These are phyloP conservation scores for Tetropium fuscum DNA, from an alignment of 2,888 invertebrate genomes.

Conservation along the genomic window DNA sequence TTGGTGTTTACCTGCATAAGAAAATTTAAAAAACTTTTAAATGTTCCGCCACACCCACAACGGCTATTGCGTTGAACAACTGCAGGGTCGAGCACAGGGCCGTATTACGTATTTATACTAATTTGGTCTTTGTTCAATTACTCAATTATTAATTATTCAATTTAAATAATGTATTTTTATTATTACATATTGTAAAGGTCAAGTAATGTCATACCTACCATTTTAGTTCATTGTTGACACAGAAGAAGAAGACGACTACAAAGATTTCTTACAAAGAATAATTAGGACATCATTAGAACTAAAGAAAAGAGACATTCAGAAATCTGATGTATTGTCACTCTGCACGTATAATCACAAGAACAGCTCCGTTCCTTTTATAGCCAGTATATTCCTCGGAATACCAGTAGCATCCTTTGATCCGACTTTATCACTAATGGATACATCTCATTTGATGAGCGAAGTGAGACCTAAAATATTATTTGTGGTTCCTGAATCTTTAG, in stretches of 20 bases:
- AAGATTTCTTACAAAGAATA: conserved; percentile 61
- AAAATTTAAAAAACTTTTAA: too few species aligned
- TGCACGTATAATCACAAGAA: conserved; percentile 67
- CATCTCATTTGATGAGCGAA: conserved; percentile 49
- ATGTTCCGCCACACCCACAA: too few species aligned
- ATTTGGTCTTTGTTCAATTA: too few species aligned
- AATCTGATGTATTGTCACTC: conserved; percentile 65
- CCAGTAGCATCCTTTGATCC: conserved; percentile 56
- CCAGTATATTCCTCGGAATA: conserved; percentile 65
- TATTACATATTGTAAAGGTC: too few species aligned
- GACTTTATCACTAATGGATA: conserved; percentile 48
- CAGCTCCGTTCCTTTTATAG: conserved; percentile 66
- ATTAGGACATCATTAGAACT: conserved; percentile 66
- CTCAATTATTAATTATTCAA: too few species aligned
- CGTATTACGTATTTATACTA: too few species aligned
- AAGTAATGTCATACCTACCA: too few species aligned
- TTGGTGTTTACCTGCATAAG: too few species aligned
- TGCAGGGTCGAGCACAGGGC: too few species aligned
- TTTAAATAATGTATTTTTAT: too few species aligned
- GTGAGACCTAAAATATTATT: conserved; percentile 56
- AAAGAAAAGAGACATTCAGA: conserved; percentile 58
- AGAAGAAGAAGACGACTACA: conserved; percentile 64
- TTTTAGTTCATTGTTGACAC: conserved; percentile 56
- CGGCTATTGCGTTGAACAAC: too few species aligned
- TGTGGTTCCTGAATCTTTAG: conserved; percentile 47